Evolutionary conservation across 2,888 invertebrate genomes (phyloP), one percentile per base, ranked within the genome.

Genomic region (Escarpia spicata): DNA sequence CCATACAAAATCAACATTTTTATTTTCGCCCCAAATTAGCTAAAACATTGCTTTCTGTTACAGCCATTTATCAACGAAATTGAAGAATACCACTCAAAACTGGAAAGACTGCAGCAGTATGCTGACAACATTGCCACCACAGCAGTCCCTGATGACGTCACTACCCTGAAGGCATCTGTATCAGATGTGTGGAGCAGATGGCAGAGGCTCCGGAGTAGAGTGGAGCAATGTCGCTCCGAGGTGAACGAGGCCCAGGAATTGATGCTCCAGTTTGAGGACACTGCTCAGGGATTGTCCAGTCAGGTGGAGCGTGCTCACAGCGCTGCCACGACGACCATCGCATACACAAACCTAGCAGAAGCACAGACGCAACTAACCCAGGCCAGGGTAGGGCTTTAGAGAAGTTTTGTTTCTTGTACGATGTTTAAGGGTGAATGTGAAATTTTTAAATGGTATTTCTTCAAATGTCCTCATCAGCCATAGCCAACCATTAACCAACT

Each of bases 201-300:
- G 95, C 93, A 94, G 31, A 92, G 94, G 9, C 93, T 96, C 19
- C 95, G 95, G 93, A 93, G 94, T 0, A 93, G 93, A 91, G 94
- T 95, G 2, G 95, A 95, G 94, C 91, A 94, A 95, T 6, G 94
- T n/a, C 75, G 75, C 75, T 75, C 75, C n/a, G 94, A 95, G 60
- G 94, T 96, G 75, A 93, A 94, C 37, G 95, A 95, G 93, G 95
- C 95, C 8, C 94, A 94, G 43, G 94, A 95, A 9, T 92, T 96
- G 31, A 93, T 94, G 45, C 93, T 93, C 45, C 94, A 94, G 10
- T 95, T 95, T 93, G 94, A 94, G 43, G 95, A 95, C 90, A 94
- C 94, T 43, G 93, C 95, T 31, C 94, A 93, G 44, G 93, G 94
- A 58, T 93, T 96, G 31, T 94, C 94, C n/a, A 92, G 92, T 90